Evolutionary conservation across 37 sponge, comb jelly and placozoan genomes (phyloP).

Genomic region (Dysidea cf. avara): DNA sequence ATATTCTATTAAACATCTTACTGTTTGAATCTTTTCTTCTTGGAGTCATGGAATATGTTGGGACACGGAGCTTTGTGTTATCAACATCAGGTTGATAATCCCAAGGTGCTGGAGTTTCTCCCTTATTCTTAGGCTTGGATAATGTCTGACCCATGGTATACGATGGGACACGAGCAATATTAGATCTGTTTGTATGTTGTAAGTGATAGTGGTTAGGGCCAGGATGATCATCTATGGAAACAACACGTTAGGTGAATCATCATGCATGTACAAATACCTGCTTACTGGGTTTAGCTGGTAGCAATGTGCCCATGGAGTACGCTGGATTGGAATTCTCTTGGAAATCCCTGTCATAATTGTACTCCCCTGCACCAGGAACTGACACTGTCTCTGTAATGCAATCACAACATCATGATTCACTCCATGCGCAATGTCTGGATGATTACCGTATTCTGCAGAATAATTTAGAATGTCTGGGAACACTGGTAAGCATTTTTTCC

Average conservation of each 20-base stretch:
- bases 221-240: slow-evolving; percentile 28
- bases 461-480: slow-evolving; percentile 54
- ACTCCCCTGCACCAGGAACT: slow-evolving; percentile 28
- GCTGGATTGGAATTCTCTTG: slow-evolving; percentile 36
- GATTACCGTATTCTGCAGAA: slow-evolving; percentile 6
- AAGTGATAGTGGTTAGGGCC: slow-evolving; percentile 38
- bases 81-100: slow-evolving; percentile 6
- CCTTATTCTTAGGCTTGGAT: background rate
- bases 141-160: slow-evolving; percentile 21
- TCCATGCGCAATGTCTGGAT: too few relatives aligned
- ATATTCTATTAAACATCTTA: background rate
- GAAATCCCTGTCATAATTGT: slow-evolving; percentile 46
- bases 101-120: slow-evolving; percentile 27
- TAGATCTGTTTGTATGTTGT: slow-evolving; percentile 7
- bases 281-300: slow-evolving; percentile 46
- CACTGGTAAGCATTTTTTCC: slow-evolving; percentile 36
- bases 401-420: slow-evolving; percentile 23
- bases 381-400: background rate
- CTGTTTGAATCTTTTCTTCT: slow-evolving; percentile 20
- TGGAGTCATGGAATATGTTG: slow-evolving; percentile 27
- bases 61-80: background rate
- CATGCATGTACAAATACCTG: background rate
- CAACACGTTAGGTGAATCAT: background rate
- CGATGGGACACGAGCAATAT: slow-evolving; percentile 7
- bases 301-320: slow-evolving; percentile 28